Base-by-base conservation (phyloP, 2,888 invertebrate species). In the Pandemis corylana region DNA sequence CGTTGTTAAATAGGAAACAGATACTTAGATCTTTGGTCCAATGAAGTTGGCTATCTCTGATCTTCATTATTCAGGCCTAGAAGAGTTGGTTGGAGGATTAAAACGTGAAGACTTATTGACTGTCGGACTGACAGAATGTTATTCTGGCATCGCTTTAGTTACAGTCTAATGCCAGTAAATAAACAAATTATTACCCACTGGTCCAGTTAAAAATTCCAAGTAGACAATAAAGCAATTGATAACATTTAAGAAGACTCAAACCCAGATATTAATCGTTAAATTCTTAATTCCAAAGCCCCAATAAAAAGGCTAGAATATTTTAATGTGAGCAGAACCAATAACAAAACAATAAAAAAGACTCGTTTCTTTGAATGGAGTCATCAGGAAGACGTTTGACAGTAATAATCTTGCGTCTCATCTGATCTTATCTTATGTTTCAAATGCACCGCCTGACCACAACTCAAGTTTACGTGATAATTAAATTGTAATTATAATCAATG, bases 341-440 rank as follows among this genome's bases (percentile, higher is more conserved):
- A 65, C 2, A 46, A 28, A 46, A 65, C 28, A 65, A 65, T 49
- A 65, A 46, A 67, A 59, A 10, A 51, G 44, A 66, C 65, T 44
- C 7, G 15, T 66, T 70, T 66, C 65, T 70, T 41, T 53, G 64
- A 70, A 70, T 73, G 51, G 61, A 74, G 59, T 9, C 65, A 42
- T 66, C 42, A 42, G 42, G 36, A 13, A 12, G 49, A 49, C 49
- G 51, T 74, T 66, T 74, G 66, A 74, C 74, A 66, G 68, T 13
- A 69, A 6, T 69, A 68, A 74, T 59, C 63, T 51, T 63, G 20
- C 53, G 65, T 73, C 68, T 64, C 56, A 68, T 63, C 64, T 49
- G 56, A 73, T 73, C 68, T 65, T 64, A 73, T 73, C 72, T 69
- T 64, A 12, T 15, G 9, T 28, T 46, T 10, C 41, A 64, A 73